These are phyloP conservation scores for Mobula hypostoma DNA, from an alignment of 2,113 vertebrate genomes.

Conservation along the genomic window DNA sequence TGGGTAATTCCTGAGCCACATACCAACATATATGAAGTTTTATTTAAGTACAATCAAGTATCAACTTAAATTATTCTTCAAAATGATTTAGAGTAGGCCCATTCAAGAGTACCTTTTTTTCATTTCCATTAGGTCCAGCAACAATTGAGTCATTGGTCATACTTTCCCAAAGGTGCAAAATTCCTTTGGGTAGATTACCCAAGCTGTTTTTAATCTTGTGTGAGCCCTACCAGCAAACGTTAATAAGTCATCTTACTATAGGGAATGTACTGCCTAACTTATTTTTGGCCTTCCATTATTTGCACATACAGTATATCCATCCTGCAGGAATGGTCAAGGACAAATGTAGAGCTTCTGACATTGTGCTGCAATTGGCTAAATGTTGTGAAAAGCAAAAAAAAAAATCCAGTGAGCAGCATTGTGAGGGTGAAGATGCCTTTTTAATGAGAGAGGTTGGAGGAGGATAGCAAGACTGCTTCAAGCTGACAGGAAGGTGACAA, in stretches of 20 bases:
- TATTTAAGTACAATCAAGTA: neutral
- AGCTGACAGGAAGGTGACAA: too few species aligned
- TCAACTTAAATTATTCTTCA: neutral
- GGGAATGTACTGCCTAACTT: neutral
- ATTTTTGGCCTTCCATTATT: neutral
- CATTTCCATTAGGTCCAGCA: neutral
- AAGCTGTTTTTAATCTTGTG: neutral
- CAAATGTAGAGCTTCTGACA: neutral
- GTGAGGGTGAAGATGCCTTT: too few species aligned
- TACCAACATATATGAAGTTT: neutral
- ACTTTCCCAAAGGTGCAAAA: neutral
- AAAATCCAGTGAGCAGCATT: too few species aligned
- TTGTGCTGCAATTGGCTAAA: neutral
- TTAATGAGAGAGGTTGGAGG: too few species aligned
- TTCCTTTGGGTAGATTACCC: neutral
- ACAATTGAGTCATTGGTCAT: neutral
- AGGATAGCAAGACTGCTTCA: too few species aligned
- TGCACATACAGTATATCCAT: neutral
- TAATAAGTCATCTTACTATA: neutral
- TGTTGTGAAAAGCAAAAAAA: too few species aligned
- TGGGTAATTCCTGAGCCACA: neutral
- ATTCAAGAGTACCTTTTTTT: neutral
- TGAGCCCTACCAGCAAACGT: neutral
- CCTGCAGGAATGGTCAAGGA: neutral
- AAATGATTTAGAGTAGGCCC: neutral